Evolutionary conservation across 2,113 vertebrate species (phyloP), one percentile per base, ranked within the genome.

Genomic region (Crotalus horridus): DNA sequence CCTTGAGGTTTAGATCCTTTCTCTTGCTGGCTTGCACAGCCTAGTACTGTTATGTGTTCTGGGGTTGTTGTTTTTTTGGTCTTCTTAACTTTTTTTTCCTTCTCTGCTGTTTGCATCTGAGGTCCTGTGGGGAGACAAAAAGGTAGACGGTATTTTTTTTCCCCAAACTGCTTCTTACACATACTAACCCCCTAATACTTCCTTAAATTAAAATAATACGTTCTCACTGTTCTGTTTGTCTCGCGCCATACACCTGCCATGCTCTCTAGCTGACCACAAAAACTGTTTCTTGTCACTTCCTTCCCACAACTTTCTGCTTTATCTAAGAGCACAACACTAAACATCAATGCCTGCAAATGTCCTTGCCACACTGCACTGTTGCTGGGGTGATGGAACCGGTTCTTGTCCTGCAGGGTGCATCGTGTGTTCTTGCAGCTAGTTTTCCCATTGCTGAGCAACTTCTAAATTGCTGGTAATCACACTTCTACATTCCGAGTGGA

Each of bases 161-260:
- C 1, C 0, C 24, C 59, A 93, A 93, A 95, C 95, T 88, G 69
- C 92, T 90, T 96, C 94, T 94, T 94, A 93, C 88, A 85, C 96
- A 96, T 93, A 97, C 93, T 94, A 94, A 94, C 93, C 95, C 94
- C 95, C 94, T 96, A 95, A 96, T 94, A 88, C 93, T 92, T 96
- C 94, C 91, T 96, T 95, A 96, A 88, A 94, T 95, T 95, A 96
- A 96, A 96, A 95, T 96, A 96, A 96, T 93, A 94, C 46, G 24
- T 90, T 96, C 95, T 96, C 94, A 90, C 90, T 94, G 95, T 94
- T 93, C 95, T 94, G 91, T 94, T 96, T 96, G 92, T 92, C 92
- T 85, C 54, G 55, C 2, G 26, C 33, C 29, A 86, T 92, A 90
- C 86, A 96, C 92, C 93, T 95, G 89, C 92, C 92, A 87, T 58